phyloP scores from a whole-genome alignment of 2,888 invertebrate species.

The Platycheirus rosarum region DNA sequence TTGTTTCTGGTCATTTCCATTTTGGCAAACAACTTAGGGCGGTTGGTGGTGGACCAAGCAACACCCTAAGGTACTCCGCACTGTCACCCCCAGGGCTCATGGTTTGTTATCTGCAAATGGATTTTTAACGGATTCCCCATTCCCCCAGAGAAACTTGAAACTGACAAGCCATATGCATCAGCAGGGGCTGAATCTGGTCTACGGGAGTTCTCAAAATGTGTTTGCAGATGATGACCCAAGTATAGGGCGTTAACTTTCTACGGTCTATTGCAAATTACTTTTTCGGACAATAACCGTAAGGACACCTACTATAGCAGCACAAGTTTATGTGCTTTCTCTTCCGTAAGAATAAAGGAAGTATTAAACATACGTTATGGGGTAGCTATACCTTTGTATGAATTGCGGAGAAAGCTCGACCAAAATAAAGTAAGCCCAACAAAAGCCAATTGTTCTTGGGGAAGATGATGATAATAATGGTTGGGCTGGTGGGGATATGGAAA shows the following conservation, averaged over 20 bases:
- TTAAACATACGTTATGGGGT: slow-evolving; percentile 20
- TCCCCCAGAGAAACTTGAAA: slow-evolving; percentile 17
- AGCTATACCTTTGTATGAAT: no score
- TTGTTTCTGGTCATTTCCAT: slow-evolving; percentile 17
- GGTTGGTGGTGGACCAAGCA: slow-evolving; percentile 25
- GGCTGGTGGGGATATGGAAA: slow-evolving; percentile 14
- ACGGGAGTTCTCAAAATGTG: slow-evolving; percentile 39
- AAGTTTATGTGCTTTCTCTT: slow-evolving; percentile 22
- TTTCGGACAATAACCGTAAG: slow-evolving; percentile 66
- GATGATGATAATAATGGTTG: not conserved
- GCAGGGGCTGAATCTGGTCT: not conserved
- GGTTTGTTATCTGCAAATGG: slow-evolving; percentile 72
- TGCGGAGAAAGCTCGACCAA: not conserved
- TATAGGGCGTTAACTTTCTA: slow-evolving; percentile 64
- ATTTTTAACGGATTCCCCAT: slow-evolving; percentile 63
- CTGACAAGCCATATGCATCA: slow-evolving; percentile 26
- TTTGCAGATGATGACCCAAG: slow-evolving; percentile 63
- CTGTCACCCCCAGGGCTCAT: slow-evolving; percentile 5
- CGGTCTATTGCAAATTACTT: slow-evolving; percentile 70
- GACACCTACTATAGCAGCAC: not conserved
- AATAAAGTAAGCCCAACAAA: slow-evolving; percentile 54
- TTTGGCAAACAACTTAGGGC: slow-evolving; percentile 46
- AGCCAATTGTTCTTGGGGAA: slow-evolving; percentile 2
- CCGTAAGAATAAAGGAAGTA: slow-evolving; percentile 48
- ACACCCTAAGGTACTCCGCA: slow-evolving; percentile 14